Conservation (phyloP, 2,797 vertebrate species). For the Otolemur crassicaudatus region DNA sequence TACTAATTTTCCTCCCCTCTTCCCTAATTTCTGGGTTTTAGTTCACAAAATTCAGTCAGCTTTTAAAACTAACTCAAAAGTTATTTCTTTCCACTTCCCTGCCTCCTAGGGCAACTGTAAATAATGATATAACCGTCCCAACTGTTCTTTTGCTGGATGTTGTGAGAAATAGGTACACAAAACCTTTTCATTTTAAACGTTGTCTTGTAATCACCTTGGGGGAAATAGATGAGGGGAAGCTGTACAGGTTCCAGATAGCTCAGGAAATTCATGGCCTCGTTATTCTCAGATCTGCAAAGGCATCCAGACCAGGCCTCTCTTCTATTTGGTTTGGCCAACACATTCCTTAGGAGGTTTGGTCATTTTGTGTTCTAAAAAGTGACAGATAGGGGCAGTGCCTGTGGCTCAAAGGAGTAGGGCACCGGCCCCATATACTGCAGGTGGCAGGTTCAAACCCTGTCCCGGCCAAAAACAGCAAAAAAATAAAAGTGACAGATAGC, state of each 20-base stretch:
- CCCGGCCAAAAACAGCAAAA: too few species aligned
- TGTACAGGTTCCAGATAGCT: constrained; percentile 53
- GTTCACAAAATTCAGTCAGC: background rate
- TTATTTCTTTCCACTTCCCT: background rate
- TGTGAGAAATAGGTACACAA: constrained; percentile 26
- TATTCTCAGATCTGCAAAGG: constrained; percentile 46
- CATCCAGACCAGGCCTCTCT: background rate
- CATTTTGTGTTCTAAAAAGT: background rate
- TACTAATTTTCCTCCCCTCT: background rate
- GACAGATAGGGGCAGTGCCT: background rate
- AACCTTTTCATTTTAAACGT: constrained; percentile 55
- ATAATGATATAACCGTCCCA: constrained; percentile 15
- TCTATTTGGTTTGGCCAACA: background rate
- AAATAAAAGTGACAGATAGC: background rate
- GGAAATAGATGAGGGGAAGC: constrained; percentile 48
- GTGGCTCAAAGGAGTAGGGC: too few species aligned
- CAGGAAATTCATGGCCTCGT: constrained; percentile 55
- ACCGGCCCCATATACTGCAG: too few species aligned
- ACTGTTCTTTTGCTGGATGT: background rate
- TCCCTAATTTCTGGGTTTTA: constrained; percentile 21
- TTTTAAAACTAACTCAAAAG: background rate
- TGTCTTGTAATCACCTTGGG: constrained; percentile 61
- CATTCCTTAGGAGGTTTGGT: background rate
- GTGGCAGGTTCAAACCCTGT: too few species aligned
- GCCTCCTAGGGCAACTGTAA: background rate